Conservation (phyloP, 2,797 vertebrate species). For the Decapterus maruadsi region DNA sequence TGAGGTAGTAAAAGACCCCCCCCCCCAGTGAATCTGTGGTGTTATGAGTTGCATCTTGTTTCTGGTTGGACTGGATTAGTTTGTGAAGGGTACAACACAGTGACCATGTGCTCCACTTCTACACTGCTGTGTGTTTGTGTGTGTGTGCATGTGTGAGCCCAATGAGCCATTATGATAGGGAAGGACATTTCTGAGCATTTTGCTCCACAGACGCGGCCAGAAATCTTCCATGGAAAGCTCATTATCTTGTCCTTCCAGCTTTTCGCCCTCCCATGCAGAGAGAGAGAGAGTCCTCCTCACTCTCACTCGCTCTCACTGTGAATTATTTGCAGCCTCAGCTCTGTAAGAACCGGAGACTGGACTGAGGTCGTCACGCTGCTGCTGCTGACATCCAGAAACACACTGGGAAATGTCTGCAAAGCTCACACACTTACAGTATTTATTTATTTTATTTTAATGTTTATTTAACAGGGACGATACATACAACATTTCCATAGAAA, state of each 20-base stretch:
- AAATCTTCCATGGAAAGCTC: constrained; percentile 56
- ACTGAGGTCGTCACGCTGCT: constrained; percentile 5
- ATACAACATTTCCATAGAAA: too few species aligned
- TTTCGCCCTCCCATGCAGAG: constrained; percentile 32
- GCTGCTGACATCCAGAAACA: constrained; percentile 8
- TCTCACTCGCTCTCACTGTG: not conserved
- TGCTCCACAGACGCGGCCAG: constrained; percentile 47
- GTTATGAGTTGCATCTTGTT: not conserved
- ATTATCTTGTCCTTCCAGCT: constrained; percentile 71
- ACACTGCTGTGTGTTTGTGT: constrained; percentile 11
- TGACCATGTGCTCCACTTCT: not conserved
- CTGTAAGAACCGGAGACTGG: not conserved
- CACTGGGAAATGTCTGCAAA: not conserved
- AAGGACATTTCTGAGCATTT: constrained; percentile 47
- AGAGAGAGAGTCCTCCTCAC: constrained; percentile 6
- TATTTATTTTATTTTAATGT: too few species aligned
- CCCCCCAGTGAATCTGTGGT: not conserved
- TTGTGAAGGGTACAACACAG: constrained; percentile 14
- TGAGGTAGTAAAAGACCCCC: too few species aligned
- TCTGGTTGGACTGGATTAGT: not conserved
- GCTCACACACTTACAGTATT: not conserved
- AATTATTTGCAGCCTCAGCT: constrained; percentile 31
- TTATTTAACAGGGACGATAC: too few species aligned
- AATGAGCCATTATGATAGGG: constrained; percentile 23
- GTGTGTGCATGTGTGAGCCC: constrained; percentile 13